Evolutionary conservation across 2,113 vertebrate species (phyloP), one percentile per base, ranked within the genome.

Genomic region (Cheilinus undulatus): DNA sequence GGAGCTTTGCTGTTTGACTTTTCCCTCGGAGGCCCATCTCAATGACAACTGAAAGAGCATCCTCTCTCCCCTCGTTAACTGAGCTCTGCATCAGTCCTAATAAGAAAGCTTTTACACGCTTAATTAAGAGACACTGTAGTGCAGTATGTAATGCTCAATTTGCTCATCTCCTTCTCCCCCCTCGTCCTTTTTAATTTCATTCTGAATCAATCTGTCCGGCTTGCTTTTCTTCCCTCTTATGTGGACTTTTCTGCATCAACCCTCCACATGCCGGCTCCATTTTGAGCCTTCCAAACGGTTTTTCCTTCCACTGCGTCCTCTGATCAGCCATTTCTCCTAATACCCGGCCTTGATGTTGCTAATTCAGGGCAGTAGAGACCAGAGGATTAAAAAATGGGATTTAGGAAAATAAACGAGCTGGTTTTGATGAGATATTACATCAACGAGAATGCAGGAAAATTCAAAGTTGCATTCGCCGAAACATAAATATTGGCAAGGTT

Each of bases 101-200:
- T 86, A 78, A 89, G 86, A 89, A 90, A 86, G 85, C 92, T 91
- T 91, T 93, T 90, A 92, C 87, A 83, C 66, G 82, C 59, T 80
- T 88, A 89, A 93, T 92, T 92, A 92, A 90, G 87, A 87, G 85
- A 88, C 83, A 86, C 84, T 74, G 78, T 89, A 88, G 90, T 86
- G 88, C 80, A 69, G 78, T 86, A 82, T 82, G 83, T 86, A 82
- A 88, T 85, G 81, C 86, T 84, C 84, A 86, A 85, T 91, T 87
- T 85, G 85, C 76, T 80, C 84, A 73, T 85, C 80, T 89, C 85
- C 46, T 76, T 78, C 83, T 70, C 74, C 63, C 19, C 74, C 48
- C 78, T 83, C 59, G 43, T 79, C 72, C 79, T 74, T 72, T 77
- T 86, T 87, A 86, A 87, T 91, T 89, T 85, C 76, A 86, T 85